Evolutionary conservation across 2,113 vertebrate species (phyloP).

Genomic region (Chamaea fasciata): DNA sequence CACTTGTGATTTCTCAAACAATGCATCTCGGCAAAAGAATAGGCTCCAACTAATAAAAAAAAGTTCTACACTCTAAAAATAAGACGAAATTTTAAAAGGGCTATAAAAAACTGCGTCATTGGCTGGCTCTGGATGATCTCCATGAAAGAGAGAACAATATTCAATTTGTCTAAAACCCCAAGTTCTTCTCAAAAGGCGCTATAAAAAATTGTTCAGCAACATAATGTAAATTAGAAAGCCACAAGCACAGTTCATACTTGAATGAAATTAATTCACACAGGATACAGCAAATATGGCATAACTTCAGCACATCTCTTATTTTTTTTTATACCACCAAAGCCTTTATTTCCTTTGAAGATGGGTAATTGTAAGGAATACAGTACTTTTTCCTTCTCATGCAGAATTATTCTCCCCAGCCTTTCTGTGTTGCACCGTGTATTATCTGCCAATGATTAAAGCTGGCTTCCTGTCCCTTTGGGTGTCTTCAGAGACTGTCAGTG

Average conservation of each 20-base stretch:
- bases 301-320: background rate
- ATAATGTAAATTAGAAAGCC: conserved; percentile 26
- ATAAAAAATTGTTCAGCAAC: background rate
- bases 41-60: background rate
- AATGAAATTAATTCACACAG: conserved; percentile 36
- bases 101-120: background rate
- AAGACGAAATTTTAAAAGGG: conserved; percentile 13
- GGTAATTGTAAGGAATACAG: conserved; percentile 2
- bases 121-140: background rate
- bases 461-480: conserved; percentile 1
- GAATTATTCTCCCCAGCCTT: background rate
- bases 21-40: background rate
- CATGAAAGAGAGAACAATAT: conserved; percentile 45
- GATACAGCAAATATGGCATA: background rate
- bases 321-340: conserved; percentile 27
- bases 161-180: background rate
- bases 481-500: background rate
- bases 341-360: conserved; percentile 59
- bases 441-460: conserved; percentile 42
- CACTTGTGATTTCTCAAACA: conserved; percentile 2
- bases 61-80: conserved; percentile 23
- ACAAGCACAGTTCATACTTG: conserved; percentile 15
- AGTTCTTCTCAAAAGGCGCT: conserved; percentile 38
- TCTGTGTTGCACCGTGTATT: background rate
- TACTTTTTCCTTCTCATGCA: background rate